Conservation (phyloP, 1,140 invertebrate species). For the Theocolax elegans region DNA sequence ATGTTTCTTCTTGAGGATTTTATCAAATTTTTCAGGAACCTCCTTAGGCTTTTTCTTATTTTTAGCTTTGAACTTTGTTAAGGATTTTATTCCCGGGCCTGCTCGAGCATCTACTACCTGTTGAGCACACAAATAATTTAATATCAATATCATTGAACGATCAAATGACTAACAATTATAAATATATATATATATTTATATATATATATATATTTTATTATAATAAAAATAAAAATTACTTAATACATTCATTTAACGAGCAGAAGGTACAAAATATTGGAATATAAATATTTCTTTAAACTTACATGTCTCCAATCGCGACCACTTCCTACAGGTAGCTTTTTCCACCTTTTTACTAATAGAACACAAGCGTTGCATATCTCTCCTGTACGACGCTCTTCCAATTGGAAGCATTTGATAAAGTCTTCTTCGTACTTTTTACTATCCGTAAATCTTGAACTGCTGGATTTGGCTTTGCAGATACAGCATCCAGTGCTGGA, state of each 20-base stretch:
- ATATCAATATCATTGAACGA: conserved; percentile 36
- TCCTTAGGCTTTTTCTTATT: conserved; percentile 72
- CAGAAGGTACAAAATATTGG: no score
- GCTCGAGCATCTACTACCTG: conserved; percentile 88
- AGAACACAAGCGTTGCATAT: conserved; percentile 92
- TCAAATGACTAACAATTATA: no score
- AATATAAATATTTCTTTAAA: conserved; percentile 42
- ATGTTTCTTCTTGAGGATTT: conserved; percentile 69
- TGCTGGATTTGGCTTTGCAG: conserved; percentile 89
- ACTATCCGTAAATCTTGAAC: conserved; percentile 88
- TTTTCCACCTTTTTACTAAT: conserved; percentile 87
- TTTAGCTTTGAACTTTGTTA: conserved; percentile 80
- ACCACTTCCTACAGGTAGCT: conserved; percentile 80
- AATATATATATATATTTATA: no score
- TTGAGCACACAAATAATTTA: conserved; percentile 12
- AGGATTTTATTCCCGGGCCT: conserved; percentile 84
- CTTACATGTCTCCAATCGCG: conserved; percentile 88
- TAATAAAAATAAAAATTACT: no score
- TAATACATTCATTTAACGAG: no score
- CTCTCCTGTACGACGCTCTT: conserved; percentile 82
- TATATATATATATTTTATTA: no score
- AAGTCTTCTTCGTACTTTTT: conserved; percentile 89
- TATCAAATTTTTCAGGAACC: conserved; percentile 64
- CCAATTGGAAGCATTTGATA: conserved; percentile 83
- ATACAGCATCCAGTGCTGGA: conserved; percentile 88